Base-by-base conservation (phyloP, 2,888 invertebrate species). In the Odontomyia ornata region DNA sequence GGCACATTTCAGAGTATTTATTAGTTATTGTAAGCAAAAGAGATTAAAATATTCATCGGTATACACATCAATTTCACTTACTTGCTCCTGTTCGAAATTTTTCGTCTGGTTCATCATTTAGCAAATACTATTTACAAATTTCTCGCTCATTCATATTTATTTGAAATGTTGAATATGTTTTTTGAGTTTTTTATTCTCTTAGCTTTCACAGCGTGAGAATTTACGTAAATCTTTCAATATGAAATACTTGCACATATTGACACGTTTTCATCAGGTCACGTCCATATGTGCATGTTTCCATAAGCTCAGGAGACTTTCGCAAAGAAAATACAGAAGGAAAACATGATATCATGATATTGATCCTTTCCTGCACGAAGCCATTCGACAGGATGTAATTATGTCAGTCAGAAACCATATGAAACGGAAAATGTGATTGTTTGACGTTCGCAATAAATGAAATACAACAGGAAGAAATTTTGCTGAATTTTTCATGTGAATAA, bases 121-220 rank as follows among this genome's bases (percentile, higher is more conserved):
- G 7, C 52, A 52, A 52, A 52, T 52, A 52, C 52, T 52, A 52
- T 52, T 52, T 52, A 52, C 52, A 52, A 52, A 52, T n/a, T 9
- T 15, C 52, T 52, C 18, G 13, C 52, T 52, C 52, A 52, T 52
- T 18, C 52, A 52, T n/a, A 52, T 18, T n/a, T 52, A 18, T 52
- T 52, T 52, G 52, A 18, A 52, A 15, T 52, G 52, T 52, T 4
- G 18, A 52, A 36, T 36, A 36, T 36, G 5, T 36, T 36, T 36
- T 36, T 9, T 5, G 36, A 52, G 13, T 52, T 7, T 43, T 43
- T 43, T 7, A 43, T 43, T 43, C 13, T 43, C 43, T 43, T 43
- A 9, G 43, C 7, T n/a, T 9, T 9, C 52, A 15, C 52, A 13
- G 18, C 52, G 3, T 52, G 52, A 52, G 15, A 13, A 52, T 52